Conservation (phyloP, 1,140 invertebrate genomes). For the Homarus americanus region DNA sequence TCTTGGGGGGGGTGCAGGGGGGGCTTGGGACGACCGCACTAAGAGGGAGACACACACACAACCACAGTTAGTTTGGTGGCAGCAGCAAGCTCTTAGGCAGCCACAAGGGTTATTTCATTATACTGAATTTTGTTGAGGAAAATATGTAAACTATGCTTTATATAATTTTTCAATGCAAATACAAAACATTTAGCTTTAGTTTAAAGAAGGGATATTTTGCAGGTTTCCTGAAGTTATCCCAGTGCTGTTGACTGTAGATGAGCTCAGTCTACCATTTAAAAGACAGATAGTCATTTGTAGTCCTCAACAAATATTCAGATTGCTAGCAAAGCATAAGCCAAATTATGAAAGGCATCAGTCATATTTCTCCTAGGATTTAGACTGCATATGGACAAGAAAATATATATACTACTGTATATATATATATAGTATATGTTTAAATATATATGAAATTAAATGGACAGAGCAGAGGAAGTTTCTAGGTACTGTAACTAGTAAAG, state of each 20-base stretch:
- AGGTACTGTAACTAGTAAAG: background rate
- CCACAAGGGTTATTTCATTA: conserved; percentile 39
- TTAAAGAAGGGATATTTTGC: background rate
- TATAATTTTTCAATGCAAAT: background rate
- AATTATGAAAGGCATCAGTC: conserved; percentile 43
- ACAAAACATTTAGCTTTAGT: background rate
- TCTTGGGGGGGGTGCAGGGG: conserved; percentile 89
- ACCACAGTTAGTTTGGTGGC: conserved; percentile 54
- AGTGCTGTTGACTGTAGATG: background rate
- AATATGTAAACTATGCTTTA: background rate
- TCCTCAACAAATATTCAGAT: conserved; percentile 48
- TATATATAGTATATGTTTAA: too few relatives aligned
- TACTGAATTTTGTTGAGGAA: conserved; percentile 49
- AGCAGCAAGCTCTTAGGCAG: conserved; percentile 37
- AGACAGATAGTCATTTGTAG: background rate
- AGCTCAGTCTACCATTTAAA: background rate
- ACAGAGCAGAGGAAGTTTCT: conserved; percentile 41
- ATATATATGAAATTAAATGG: conserved; percentile 37
- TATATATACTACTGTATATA: too few relatives aligned
- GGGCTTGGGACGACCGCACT: conserved; percentile 79
- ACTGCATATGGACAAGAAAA: conserved; percentile 11
- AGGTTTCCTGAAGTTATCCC: background rate
- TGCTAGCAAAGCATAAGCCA: conserved; percentile 46
- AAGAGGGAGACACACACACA: conserved; percentile 39
- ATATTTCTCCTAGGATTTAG: conserved; percentile 40